Conservation (phyloP, 1,140 invertebrate genomes). For the Nautilus pompilius region DNA sequence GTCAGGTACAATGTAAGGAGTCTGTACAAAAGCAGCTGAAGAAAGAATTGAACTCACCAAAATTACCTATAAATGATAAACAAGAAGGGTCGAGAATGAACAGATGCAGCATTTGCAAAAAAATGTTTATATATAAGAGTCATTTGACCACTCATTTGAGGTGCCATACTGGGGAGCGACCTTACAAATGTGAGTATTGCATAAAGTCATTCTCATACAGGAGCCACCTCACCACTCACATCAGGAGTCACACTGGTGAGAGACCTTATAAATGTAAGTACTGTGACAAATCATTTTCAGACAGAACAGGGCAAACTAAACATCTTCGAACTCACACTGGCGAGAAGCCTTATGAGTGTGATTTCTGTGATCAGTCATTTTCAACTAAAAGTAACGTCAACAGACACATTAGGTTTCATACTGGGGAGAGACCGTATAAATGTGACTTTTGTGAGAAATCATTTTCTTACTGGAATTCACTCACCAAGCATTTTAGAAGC, state of each 20-base stretch:
- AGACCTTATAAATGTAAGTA: background rate
- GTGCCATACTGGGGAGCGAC: slow-evolving; percentile 23
- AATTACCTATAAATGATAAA: no score
- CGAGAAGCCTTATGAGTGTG: background rate
- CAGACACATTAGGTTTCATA: slow-evolving; percentile 23
- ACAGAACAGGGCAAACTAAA: background rate
- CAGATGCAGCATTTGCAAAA: no score
- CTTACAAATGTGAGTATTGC: slow-evolving; percentile 31
- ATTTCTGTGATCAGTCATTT: background rate
- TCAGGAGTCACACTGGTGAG: slow-evolving; percentile 9
- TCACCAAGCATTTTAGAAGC: slow-evolving; percentile 60
- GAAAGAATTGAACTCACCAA: no score
- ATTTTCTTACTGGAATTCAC: slow-evolving; percentile 85
- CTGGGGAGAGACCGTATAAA: slow-evolving; percentile 24
- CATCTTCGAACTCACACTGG: background rate
- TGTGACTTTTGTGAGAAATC: slow-evolving; percentile 80
- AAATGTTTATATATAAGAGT: background rate
- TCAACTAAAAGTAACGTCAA: slow-evolving; percentile 8
- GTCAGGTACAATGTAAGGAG: no score
- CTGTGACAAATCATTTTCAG: background rate
- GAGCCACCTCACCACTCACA: slow-evolving; percentile 2
- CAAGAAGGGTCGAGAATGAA: no score
- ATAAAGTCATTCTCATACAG: slow-evolving; percentile 20
- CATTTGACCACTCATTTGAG: slow-evolving; percentile 6
- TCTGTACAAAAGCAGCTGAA: no score